Evolutionary conservation across 2,888 invertebrate genomes (phyloP), one percentile per base, ranked within the genome.

Genomic region (Melieria crassipennis): DNA sequence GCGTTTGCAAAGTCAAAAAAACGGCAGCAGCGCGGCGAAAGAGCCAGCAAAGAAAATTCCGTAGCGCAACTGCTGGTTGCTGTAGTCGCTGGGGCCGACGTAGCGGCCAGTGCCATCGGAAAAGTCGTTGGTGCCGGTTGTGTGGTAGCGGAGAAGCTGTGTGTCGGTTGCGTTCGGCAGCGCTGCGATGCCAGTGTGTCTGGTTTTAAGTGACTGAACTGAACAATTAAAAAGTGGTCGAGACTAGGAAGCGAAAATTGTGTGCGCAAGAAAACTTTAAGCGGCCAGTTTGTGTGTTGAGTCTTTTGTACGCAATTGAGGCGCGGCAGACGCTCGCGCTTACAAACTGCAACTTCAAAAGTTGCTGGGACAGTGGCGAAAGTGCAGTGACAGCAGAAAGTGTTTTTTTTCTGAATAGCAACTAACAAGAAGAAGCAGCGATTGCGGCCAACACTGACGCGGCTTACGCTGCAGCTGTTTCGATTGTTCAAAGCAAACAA

Each of bases 51-150:
- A 52, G n/a, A 52, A 43, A 60, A 67, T 60, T 50, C 52, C 67
- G 60, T 45, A 10, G 62, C 16, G 30, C 46, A 47, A 47, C 30
- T n/a, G 16, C 65, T 30, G 30, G 30, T 30, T 52, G 67, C 7
- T 67, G 7, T 66, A 30, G 30, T 30, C 30, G 30, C 30, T 58
- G n/a, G 13, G 58, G 47, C 50, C 48, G 60, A 30, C 42, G 10
- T 60, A 48, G 66, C 16, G 43, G 48, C 60, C 48, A 66, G 66
- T 66, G 58, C 66, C 58, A 66, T 66, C 66, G 48, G 58, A 50
- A 58, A 58, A 42, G 13, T 55, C 43, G 42, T 48, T 58, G 57
- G 48, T n/a, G 43, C 10, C 43, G 66, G 58, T 58, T 66, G 58
- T 66, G 30, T 47, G n/a, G 30, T 9, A 43, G 58, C 58, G 58